Base-by-base conservation (phyloP, 2,113 vertebrate species). In the Baryphthengus martii region DNA sequence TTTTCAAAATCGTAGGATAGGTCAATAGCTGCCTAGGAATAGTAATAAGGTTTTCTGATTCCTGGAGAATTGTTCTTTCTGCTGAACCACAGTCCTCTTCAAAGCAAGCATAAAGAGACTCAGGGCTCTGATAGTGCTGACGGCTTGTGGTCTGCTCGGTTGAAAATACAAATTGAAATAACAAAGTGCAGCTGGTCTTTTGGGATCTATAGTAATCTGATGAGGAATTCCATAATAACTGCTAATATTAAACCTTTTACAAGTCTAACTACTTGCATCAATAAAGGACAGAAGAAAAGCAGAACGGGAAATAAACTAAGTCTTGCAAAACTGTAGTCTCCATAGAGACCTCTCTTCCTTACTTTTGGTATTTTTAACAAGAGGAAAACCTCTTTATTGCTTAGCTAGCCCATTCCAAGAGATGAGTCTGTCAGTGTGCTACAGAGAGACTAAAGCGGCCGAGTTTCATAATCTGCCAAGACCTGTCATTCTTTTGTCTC, bases 141-240 rank as follows among this genome's bases (percentile, higher is more conserved):
- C 74, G 83, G 52, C 52, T 85, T 84, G 80, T 82, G 82, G 59
- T 80, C 68, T 74, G 37, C 68, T 67, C 56, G 62, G 35, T 25
- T 56, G 31, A 78, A 91, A 70, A 53, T 74, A 47, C 55, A 78
- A 74, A 73, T 21, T 58, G 63, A 56, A 87, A 61, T 55, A 85
- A 66, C 56, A 50, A 87, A 90, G 47, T 66, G 71, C 77, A 92
- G 52, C 73, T 76, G 71, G 33, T 89, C 88, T 92, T 78, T 52
- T 47, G 90, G 93, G 76, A 92, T 94, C 88, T 92, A 7, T 45
- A 72, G 53, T 71, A 88, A 88, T 86, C 55, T 68, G 82, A 80
- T 93, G 89, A 94, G 49, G 66, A 88, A 91, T 96, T 91, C 85
- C 31, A 28, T 65, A 88, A 88, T 68, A 89, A 79, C 72, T 89